phyloP scores from a whole-genome alignment of 2,113 vertebrate genomes.

The Zingel zingel region DNA sequence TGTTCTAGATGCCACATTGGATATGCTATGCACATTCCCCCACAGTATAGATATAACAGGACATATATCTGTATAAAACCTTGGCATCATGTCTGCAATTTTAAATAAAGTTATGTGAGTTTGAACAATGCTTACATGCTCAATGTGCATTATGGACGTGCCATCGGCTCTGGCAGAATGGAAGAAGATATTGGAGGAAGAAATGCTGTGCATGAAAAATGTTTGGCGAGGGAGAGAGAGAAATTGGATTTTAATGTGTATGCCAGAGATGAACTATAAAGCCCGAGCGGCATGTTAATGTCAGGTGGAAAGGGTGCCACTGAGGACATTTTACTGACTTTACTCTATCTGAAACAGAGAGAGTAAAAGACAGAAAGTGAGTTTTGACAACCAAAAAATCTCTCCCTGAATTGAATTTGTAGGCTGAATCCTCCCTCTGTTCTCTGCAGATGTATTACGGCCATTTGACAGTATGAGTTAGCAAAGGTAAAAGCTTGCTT shows the following conservation, averaged over 20 bases:
- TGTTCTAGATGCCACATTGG: background rate
- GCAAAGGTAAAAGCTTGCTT: conserved; percentile 32
- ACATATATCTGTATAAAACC: conserved; percentile 3
- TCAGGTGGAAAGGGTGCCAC: conserved; percentile 28
- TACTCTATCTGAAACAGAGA: conserved; percentile 6
- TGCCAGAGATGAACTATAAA: conserved; percentile 40
- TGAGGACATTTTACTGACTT: conserved; percentile 21
- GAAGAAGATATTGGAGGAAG: background rate
- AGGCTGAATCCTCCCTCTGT: background rate
- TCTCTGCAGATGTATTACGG: conserved; percentile 3
- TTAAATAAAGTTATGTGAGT: conserved; percentile 3
- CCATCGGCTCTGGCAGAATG: conserved; percentile 17
- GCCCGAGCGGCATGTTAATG: conserved; percentile 50
- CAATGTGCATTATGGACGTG: background rate
- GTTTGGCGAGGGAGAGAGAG: conserved; percentile 36
- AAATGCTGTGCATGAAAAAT: conserved; percentile 46
- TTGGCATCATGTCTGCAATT: conserved; percentile 6
- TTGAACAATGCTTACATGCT: conserved; percentile 26
- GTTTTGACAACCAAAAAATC: conserved; percentile 19
- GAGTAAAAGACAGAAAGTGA: background rate
- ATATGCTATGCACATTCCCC: background rate
- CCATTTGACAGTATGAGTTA: background rate
- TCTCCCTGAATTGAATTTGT: conserved; percentile 12
- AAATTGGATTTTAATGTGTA: conserved; percentile 56
- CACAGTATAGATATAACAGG: background rate